Base-by-base conservation (phyloP, 2,888 invertebrate species). In the Chironomus tentans region DNA sequence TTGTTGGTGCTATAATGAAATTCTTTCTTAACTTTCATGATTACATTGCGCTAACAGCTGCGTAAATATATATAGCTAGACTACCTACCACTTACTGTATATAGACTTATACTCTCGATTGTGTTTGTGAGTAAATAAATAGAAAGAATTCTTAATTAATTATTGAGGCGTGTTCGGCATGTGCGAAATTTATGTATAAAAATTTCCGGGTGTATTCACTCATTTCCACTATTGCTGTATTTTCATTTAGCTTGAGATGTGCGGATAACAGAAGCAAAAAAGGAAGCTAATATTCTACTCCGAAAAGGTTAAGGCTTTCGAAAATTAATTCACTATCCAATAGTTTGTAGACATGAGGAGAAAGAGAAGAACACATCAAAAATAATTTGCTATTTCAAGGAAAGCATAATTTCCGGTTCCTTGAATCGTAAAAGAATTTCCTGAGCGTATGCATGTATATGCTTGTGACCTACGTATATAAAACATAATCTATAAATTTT, bases 91-190 rank as follows among this genome's bases (percentile, higher is more conserved):
- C 56, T 56, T 15, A 50, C 50, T 50, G 50, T 50, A 7, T 18
- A 7, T 15, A 15, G n/a, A 5, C 18, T 15, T 56, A 15, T 56
- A 18, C 21, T 13, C 13, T 65, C 4, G 15, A 28, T 24, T 28
- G 68, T 28, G 6, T 68, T 15, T 28, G 38, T 28, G 68, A 15
- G 68, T 68, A 46, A 24, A 68, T n/a, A 28, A 18, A 28, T n/a
- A 38, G 28, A 18, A 38, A 28, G 28, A 13, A 68, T 68, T 68
- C 68, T 68, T 68, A 38, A 68, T 68, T 68, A 68, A 68, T 68
- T 68, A 68, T 68, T 46, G 68, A 68, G 68, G 68, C 68, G 68
- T 68, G 68, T 68, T 68, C 15, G 68, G 68, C 68, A 68, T 68
- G 68, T 68, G 68, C 68, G 68, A 68, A 68, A 68, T 68, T 68